Conservation (phyloP, 2,113 vertebrate genomes). For the Megaptera novaeangliae region DNA sequence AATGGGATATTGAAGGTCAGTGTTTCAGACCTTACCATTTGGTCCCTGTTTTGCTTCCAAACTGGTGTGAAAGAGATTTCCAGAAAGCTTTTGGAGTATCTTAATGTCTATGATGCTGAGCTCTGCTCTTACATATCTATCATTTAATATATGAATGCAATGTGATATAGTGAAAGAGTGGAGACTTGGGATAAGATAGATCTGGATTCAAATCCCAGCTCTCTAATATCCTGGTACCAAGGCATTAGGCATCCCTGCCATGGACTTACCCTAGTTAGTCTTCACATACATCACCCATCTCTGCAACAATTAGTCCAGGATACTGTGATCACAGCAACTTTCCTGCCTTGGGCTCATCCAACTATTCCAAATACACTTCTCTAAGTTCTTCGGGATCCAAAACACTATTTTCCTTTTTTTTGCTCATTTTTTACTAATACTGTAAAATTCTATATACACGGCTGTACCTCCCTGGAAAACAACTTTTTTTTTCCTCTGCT, state of each 20-base stretch:
- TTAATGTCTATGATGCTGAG: not conserved
- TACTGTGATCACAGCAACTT: not conserved
- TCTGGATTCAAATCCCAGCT: not conserved
- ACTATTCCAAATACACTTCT: not conserved
- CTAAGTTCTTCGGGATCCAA: not conserved
- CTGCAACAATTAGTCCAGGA: not conserved
- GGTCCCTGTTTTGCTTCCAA: not conserved
- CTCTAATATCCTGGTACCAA: not conserved
- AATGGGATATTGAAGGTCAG: not conserved
- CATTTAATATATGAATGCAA: not conserved
- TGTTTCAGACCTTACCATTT: not conserved
- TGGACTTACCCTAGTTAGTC: fast-evolving
- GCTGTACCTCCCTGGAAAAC: not conserved
- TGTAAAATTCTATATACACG: not conserved
- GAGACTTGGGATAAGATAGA: not conserved
- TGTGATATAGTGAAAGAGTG: not conserved
- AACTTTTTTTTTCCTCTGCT: not conserved
- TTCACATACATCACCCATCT: fast-evolving
- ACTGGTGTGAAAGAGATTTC: not conserved
- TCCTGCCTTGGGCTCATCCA: not conserved
- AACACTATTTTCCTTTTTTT: not conserved
- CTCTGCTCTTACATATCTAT: not conserved
- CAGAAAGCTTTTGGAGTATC: not conserved
- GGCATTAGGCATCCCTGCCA: not conserved
- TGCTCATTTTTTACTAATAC: not conserved